These are phyloP conservation scores for Oreortyx pictus DNA, from an alignment of 2,797 vertebrate genomes.

Conservation along the genomic window DNA sequence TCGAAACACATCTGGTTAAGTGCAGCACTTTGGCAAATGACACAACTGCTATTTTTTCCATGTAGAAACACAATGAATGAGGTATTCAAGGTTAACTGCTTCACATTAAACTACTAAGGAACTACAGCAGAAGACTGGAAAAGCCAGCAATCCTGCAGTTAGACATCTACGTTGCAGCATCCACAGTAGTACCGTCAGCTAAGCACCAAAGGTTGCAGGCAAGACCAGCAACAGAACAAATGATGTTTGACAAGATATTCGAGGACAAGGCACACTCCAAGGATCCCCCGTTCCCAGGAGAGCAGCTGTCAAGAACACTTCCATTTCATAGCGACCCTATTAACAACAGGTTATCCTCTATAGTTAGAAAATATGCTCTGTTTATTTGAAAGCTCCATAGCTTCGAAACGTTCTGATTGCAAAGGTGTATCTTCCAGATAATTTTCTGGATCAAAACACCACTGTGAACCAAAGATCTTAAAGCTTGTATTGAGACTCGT, in stretches of 20 bases:
- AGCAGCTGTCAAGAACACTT: background rate
- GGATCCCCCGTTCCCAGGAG: background rate
- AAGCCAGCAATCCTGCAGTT: background rate
- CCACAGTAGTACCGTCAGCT: background rate
- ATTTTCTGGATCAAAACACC: background rate
- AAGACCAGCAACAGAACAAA: constrained; percentile 22
- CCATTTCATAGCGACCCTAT: background rate
- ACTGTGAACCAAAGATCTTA: background rate
- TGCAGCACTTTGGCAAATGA: background rate
- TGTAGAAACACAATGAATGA: background rate
- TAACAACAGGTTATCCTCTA: background rate
- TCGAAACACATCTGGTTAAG: background rate
- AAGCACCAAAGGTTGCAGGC: background rate
- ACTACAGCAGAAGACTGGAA: background rate
- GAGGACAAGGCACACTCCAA: background rate
- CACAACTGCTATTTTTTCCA: background rate
- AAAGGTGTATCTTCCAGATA: background rate
- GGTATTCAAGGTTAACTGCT: background rate
- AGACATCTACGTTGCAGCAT: background rate
- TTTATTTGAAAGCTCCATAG: background rate
- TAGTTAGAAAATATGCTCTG: background rate
- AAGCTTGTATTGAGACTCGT: background rate
- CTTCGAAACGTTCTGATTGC: background rate
- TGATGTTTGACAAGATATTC: background rate
- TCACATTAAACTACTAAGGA: background rate